A percentile compares a stretch with the other conserved stretches of the same genome.
Evolutionary conservation across 1,140 invertebrate genomes (phyloP).

Genomic region (Ylistrum balloti): DNA sequence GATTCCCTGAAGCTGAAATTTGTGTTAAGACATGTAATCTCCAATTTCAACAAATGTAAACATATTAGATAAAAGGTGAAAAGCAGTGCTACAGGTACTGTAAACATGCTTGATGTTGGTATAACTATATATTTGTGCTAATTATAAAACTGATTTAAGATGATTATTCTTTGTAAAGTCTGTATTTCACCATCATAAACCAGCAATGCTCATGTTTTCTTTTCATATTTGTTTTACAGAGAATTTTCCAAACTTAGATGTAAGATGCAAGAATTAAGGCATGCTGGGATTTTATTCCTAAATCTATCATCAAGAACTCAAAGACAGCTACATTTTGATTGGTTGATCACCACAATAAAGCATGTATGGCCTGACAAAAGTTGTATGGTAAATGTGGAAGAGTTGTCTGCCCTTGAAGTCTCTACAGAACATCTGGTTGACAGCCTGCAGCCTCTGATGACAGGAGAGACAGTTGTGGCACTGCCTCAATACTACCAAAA

Average conservation of each 20-base stretch:
- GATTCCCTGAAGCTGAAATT: too few species aligned
- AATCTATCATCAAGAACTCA: conserved; percentile 30
- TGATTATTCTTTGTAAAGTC: too few species aligned
- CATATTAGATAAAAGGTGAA: too few species aligned
- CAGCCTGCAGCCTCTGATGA: not conserved
- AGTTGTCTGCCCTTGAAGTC: conserved; percentile 15
- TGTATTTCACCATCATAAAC: too few species aligned
- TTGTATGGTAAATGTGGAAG: not conserved
- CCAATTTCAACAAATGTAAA: too few species aligned
- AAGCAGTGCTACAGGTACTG: too few species aligned
- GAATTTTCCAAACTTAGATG: not conserved
- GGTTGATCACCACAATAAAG: conserved; percentile 30
- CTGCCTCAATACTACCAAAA: not conserved
- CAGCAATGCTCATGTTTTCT: not conserved
- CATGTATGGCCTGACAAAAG: not conserved
- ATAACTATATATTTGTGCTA: too few species aligned
- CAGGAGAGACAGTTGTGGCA: not conserved
- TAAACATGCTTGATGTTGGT: too few species aligned
- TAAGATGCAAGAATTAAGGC: not conserved
- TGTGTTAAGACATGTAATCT: too few species aligned
- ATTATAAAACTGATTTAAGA: too few species aligned
- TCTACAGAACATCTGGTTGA: not conserved
- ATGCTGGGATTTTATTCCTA: conserved; percentile 18
- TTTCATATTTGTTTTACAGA: not conserved
- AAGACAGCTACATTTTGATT: not conserved